Base-by-base conservation (phyloP, 2,113 vertebrate species). In the Hystrix cristata region DNA sequence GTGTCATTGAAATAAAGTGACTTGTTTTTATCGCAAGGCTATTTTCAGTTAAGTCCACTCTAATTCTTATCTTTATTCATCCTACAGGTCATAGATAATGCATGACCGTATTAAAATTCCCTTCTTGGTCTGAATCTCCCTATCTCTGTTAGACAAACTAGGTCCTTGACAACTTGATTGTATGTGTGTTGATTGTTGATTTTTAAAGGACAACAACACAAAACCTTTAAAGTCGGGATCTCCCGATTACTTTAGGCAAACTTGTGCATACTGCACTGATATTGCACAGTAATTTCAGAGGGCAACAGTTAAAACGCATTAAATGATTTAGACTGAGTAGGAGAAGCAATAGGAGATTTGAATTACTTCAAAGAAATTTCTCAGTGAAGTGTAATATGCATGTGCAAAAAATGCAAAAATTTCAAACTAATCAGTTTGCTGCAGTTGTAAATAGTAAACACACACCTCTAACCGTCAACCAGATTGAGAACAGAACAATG, bases 31-130 rank as follows among this genome's bases (percentile, higher is more conserved):
- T 98, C 97, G 55, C 94, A 96, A 95, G 96, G 94, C 90, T 92
- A 95, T 93, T 98, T 86, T 89, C 90, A 85, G 97, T 95, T 92
- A 94, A 95, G 92, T 96, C 95, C 65, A 98, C 82, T 95, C 93
- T 95, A 86, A 97, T 90, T 96, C 95, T 98, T 98, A 97, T 98
- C 98, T 98, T 95, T 97, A 83, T 91, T 98, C 74, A 82, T 78
- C 83, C 97, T 97, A 93, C 87, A 97, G 92, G 96, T 98, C 92
- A 97, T 87, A 98, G 96, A 97, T 97, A 98, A 98, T 97, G 90
- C 87, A 93, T 98, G 83, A 62, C 76, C 90, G 79, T 76, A 59
- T 95, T 97, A 98, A 98, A 95, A 96, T 95, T 92, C 96, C 96
- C 84, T 97, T 95, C 97, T 96, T 86, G 71, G 95, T 92, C 69